Percentiles rank a stretch among this genome's conserved stretches.
Conservation (phyloP, 1,140 invertebrate species). For the Trichomalopsis sarcophagae region DNA sequence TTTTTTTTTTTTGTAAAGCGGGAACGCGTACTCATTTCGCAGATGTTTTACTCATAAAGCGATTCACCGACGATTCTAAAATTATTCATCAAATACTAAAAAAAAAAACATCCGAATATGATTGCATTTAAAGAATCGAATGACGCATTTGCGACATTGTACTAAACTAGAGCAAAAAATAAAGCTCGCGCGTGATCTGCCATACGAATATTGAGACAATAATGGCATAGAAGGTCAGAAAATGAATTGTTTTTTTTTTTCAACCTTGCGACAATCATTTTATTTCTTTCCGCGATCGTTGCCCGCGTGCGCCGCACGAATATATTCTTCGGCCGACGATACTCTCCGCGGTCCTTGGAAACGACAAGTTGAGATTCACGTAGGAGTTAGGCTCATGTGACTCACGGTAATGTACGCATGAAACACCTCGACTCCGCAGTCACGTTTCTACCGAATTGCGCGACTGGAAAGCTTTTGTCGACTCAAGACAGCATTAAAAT, state of each 20-base stretch:
- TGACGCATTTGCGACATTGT: neutral
- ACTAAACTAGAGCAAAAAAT: neutral
- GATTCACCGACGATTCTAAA: neutral
- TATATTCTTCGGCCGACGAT: neutral
- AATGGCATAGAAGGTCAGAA: slow-evolving; percentile 19
- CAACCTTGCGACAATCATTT: neutral
- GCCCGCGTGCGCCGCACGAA: neutral
- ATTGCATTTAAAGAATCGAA: no score
- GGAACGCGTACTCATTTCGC: no score
- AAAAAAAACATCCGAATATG: neutral
- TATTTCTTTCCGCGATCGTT: slow-evolving; percentile 11
- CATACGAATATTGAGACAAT: neutral
- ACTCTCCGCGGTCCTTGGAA: slow-evolving; percentile 27
- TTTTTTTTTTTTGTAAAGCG: no score
- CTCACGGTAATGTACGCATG: slow-evolving; percentile 43
- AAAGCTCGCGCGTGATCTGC: neutral
- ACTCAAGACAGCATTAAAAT: neutral
- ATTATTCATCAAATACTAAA: neutral
- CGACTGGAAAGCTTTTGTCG: slow-evolving; percentile 31
- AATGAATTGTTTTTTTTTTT: slow-evolving; percentile 12
- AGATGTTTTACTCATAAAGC: no score
- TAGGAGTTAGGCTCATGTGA: slow-evolving; percentile 47
- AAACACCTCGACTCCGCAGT: slow-evolving; percentile 27
- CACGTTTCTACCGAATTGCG: slow-evolving; percentile 40
- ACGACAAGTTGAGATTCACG: slow-evolving; percentile 46